phyloP scores from a whole-genome alignment of 2,113 vertebrate genomes.

The Thryonomys swinderianus region DNA sequence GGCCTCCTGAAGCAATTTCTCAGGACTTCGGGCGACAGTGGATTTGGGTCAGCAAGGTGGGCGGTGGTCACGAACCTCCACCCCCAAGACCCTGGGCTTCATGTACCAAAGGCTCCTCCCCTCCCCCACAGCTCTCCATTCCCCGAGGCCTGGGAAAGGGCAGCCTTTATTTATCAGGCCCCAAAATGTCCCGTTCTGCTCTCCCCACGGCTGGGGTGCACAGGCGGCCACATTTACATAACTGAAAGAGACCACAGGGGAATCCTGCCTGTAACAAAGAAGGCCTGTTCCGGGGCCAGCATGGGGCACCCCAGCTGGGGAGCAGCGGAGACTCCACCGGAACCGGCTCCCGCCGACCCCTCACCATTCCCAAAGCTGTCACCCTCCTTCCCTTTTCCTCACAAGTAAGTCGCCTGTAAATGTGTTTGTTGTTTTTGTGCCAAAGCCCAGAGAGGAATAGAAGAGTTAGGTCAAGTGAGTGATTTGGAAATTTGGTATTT shows the following conservation, averaged over 20 bases:
- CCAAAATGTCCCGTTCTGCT: not conserved
- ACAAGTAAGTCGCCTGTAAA: not conserved
- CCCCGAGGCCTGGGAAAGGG: constrained; percentile 4
- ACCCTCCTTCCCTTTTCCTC: not conserved
- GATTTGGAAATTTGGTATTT: not conserved
- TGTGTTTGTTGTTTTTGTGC: not conserved
- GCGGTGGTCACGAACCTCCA: not conserved
- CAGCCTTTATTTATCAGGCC: constrained; percentile 25
- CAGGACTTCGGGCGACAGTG: not conserved
- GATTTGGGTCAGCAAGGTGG: not conserved
- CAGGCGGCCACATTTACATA: constrained; percentile 46
- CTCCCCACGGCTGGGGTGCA: not conserved
- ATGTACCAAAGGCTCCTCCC: not conserved
- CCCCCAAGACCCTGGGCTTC: not conserved
- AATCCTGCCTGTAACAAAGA: constrained; percentile 39
- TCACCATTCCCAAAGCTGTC: not conserved
- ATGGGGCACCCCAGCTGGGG: not conserved
- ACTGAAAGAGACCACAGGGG: constrained; percentile 63
- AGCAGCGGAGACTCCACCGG: not conserved
- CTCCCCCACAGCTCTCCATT: not conserved
- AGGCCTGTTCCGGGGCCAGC: constrained; percentile 37
- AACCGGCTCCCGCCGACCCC: not conserved
- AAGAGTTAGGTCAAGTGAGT: not conserved
- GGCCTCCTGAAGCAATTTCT: not conserved
- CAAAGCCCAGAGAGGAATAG: not conserved